Conservation (phyloP, 2,113 vertebrate species). For the Paracyprichromis sp. region DNA sequence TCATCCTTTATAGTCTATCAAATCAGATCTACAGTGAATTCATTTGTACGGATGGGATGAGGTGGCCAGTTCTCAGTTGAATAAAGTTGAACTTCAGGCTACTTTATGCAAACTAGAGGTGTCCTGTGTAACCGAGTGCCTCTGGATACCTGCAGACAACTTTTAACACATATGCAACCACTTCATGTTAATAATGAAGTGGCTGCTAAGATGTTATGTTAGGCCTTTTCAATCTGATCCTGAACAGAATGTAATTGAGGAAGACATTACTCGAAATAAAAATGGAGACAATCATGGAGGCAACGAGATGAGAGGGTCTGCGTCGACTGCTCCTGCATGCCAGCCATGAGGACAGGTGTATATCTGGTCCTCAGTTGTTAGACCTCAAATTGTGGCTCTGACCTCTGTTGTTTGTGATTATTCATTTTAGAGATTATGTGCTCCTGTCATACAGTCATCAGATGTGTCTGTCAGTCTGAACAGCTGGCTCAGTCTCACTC, state of each 20-base stretch:
- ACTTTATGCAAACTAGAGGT: neutral
- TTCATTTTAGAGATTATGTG: fast-evolving
- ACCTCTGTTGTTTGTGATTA: neutral
- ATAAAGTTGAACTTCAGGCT: neutral
- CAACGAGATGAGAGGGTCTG: neutral
- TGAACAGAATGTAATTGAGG: neutral
- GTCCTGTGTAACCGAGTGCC: neutral
- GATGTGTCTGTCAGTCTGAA: neutral
- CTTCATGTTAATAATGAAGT: neutral
- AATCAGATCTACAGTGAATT: neutral
- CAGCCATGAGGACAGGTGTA: neutral
- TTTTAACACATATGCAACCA: fast-evolving
- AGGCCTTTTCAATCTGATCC: neutral
- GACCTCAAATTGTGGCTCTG: neutral
- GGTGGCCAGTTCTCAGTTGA: neutral
- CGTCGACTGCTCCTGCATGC: neutral
- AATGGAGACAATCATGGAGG: neutral
- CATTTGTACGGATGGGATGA: fast-evolving
- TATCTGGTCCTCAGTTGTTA: neutral
- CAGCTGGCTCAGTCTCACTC: neutral
- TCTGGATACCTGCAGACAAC: neutral
- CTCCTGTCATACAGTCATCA: fast-evolving
- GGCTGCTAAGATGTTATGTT: neutral
- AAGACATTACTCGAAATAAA: neutral
- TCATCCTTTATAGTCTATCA: neutral